A percentile compares a stretch with the other conserved stretches of the same genome.
Conservation (phyloP, 2,113 vertebrate species). For the Misgurnus mizolepis region DNA sequence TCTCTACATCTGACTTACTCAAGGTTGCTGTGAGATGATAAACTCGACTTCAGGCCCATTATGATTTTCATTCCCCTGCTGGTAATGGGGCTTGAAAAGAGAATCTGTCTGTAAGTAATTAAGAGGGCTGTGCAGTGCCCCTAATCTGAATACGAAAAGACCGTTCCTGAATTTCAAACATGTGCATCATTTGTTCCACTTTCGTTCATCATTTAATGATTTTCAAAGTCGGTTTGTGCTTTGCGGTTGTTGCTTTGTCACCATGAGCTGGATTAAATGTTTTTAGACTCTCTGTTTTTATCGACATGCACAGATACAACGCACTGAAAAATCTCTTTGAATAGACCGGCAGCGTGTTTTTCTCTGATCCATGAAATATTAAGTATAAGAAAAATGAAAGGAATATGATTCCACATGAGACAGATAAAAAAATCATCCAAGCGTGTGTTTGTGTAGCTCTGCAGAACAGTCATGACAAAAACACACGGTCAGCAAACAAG, state of each 20-base stretch:
- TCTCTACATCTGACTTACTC: constrained; percentile 38
- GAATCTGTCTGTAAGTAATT: constrained; percentile 55
- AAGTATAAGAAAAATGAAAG: neutral
- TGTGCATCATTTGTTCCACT: constrained; percentile 9
- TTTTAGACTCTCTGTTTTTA: constrained; percentile 18
- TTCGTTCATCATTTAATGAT: constrained; percentile 25
- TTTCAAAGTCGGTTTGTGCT: constrained; percentile 6
- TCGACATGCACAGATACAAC: neutral
- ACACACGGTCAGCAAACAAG: neutral
- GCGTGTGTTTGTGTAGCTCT: neutral
- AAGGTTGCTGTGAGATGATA: constrained; percentile 48
- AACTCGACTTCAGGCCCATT: constrained; percentile 55
- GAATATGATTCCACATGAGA: neutral
- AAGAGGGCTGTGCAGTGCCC: constrained; percentile 51
- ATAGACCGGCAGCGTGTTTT: neutral
- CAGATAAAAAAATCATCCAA: too few relatives aligned
- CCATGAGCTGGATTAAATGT: neutral
- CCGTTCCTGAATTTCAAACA: constrained; percentile 36
- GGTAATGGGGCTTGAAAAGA: constrained; percentile 55
- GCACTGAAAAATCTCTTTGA: neutral
- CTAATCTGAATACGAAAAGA: constrained; percentile 49
- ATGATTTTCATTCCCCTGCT: constrained; percentile 42
- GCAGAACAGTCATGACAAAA: neutral
- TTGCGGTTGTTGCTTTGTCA: constrained; percentile 23
- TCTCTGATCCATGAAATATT: neutral